Evolutionary conservation across 2,888 invertebrate species (phyloP), one percentile per base, ranked within the genome.

Genomic region (Drosophila mettleri): DNA sequence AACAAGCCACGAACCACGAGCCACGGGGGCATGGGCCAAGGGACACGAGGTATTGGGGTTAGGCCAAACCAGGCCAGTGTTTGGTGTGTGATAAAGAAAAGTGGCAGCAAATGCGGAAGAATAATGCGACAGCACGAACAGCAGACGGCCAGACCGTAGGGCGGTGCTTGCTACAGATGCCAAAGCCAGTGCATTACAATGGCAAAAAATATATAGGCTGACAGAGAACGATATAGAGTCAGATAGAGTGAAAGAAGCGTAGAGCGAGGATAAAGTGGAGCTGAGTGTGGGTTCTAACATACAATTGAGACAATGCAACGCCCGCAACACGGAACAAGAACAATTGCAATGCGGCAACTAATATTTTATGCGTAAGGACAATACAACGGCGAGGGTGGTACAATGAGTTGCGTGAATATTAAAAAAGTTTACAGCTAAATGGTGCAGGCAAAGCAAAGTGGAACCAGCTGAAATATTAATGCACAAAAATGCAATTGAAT

Each of bases 91-190:
- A 87, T 86, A 88, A 88, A 86, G 87, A 86, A 88, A 88, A 81
- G 85, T 86, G 89, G 87, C 87, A 86, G 87, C 76, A 86, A 86
- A 86, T 86, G 77, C 85, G 87, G 82, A 86, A 86, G 85, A 86
- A 86, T 88, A 86, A 86, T 88, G 85, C 85, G 89, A 86, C 89
- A 86, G 85, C 85, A 86, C 81, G 85, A 88, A 85, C 88, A 84
- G 80, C 66, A 74, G 71, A 64, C 71, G 57, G 55, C 48, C 59
- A 52, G 60, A 31, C 34, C 43, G 34, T 49, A 48, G 24, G 43
- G 51, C 48, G 38, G 0, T 8, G 24, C 27, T 10, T n/a, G 52
- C 24, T 20, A 55, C 33, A 27, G 12, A 53, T 29, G 55, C 29
- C 27, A 33, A 34, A 67, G 57, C 36, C 59, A 60, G 41, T 62